Evolutionary conservation across 2,113 vertebrate species (phyloP).

Genomic region (Nematolebias whitei): DNA sequence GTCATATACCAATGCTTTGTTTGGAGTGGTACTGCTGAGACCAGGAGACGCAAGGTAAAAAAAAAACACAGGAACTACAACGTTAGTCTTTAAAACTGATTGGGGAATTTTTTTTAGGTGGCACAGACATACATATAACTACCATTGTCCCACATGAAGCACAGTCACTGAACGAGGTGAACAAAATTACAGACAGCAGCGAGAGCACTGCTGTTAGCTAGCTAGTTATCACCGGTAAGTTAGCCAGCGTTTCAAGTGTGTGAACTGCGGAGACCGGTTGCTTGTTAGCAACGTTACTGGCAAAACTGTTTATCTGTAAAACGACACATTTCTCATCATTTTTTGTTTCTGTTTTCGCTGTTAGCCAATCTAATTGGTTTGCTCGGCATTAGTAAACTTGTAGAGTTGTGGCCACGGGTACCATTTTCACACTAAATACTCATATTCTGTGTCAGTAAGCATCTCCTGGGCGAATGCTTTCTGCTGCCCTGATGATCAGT

Average conservation of each 20-base stretch:
- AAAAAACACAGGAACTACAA: slow-evolving; percentile 52
- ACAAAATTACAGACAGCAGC: slow-evolving; percentile 14
- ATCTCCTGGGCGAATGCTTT: slow-evolving; percentile 10
- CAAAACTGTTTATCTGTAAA: background rate
- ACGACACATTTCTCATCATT: no score
- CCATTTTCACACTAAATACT: slow-evolving; percentile 35
- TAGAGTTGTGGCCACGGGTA: slow-evolving; percentile 50
- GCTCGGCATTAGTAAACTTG: slow-evolving; percentile 35
- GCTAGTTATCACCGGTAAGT: slow-evolving; percentile 55
- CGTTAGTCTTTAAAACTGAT: slow-evolving; percentile 35
- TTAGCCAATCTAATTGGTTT: no score
- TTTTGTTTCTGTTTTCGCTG: no score
- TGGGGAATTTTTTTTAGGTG: slow-evolving; percentile 35
- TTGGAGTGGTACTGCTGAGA: slow-evolving; percentile 95
- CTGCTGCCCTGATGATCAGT: background rate
- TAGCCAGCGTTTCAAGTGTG: slow-evolving; percentile 36
- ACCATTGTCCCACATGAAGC: slow-evolving; percentile 49
- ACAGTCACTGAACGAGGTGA: slow-evolving; percentile 29
- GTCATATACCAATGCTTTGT: slow-evolving; percentile 99
- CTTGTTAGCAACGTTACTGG: slow-evolving; percentile 13
- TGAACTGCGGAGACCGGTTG: slow-evolving; percentile 22
- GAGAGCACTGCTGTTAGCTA: slow-evolving; percentile 31
- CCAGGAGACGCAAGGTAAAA: slow-evolving; percentile 93
- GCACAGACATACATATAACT: slow-evolving; percentile 32
- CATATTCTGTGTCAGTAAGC: slow-evolving; percentile 50